Evolutionary conservation across 1,140 invertebrate species (phyloP).

Genomic region (Pseudoatta argentina): DNA sequence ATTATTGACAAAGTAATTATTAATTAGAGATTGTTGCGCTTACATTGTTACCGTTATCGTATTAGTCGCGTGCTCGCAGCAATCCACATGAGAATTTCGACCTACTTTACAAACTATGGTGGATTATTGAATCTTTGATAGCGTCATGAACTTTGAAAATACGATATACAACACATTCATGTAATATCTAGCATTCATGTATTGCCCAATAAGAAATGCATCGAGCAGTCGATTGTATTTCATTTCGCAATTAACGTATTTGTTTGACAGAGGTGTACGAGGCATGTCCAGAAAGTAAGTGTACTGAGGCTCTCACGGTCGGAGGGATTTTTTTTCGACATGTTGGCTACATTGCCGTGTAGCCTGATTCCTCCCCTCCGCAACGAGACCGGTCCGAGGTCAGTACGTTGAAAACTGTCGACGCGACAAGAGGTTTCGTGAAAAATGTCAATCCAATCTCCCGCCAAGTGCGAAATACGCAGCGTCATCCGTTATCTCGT

Average conservation of each 20-base stretch:
- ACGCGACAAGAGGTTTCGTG: too few species aligned
- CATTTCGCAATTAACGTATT: constrained; percentile 6
- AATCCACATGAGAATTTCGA: constrained; percentile 56
- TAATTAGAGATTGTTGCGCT: constrained; percentile 36
- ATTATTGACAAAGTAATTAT: constrained; percentile 66
- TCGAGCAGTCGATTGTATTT: constrained; percentile 9
- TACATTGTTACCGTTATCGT: constrained; percentile 52
- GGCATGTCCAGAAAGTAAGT: too few species aligned
- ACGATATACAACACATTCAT: constrained; percentile 6
- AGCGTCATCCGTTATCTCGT: too few species aligned
- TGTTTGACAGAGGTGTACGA: neutral
- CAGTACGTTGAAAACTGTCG: too few species aligned
- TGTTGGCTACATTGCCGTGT: too few species aligned
- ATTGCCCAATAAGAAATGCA: constrained; percentile 22
- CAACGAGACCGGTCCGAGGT: too few species aligned
- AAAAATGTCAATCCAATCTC: too few species aligned
- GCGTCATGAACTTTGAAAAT: constrained; percentile 44
- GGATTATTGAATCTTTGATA: constrained; percentile 71
- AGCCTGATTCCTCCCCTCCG: too few species aligned
- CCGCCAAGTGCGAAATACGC: too few species aligned
- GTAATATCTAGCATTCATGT: constrained; percentile 10
- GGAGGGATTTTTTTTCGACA: too few species aligned
- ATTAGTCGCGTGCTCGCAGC: constrained; percentile 31
- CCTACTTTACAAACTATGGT: constrained; percentile 47
- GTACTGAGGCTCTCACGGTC: too few species aligned